Conservation (phyloP, 1,140 invertebrate genomes). For the Heliconius hermathena region DNA sequence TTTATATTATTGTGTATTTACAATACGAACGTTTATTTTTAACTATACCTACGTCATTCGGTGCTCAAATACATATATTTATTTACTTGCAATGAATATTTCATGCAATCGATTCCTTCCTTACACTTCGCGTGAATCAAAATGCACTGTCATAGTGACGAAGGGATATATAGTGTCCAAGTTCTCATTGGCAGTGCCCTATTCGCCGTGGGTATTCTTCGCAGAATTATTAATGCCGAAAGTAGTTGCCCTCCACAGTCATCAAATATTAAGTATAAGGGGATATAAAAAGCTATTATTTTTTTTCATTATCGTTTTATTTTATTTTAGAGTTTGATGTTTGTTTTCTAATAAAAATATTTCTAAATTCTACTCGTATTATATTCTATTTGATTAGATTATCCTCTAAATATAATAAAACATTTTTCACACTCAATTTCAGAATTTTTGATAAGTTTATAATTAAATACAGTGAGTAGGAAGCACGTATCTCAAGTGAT, state of each 20-base stretch:
- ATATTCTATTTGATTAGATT: no score
- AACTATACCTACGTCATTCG: neutral
- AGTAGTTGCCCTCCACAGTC: constrained; percentile 47
- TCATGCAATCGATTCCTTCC: neutral
- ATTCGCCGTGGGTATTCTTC: constrained; percentile 49
- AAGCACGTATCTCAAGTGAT: no score
- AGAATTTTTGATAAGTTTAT: no score
- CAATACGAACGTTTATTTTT: neutral
- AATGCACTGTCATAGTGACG: constrained; percentile 46
- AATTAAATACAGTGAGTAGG: no score
- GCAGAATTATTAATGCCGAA: constrained; percentile 53
- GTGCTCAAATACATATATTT: neutral
- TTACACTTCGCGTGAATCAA: constrained; percentile 32
- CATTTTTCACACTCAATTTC: no score
- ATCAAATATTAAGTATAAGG: constrained; percentile 34
- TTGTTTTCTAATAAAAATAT: no score
- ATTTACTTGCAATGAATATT: constrained; percentile 8
- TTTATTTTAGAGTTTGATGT: no score
- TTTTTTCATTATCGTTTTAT: neutral
- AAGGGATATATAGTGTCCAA: constrained; percentile 48
- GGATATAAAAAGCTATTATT: neutral
- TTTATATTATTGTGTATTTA: neutral
- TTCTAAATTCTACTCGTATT: no score
- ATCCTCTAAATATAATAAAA: no score
- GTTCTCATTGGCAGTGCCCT: constrained; percentile 48